Evolutionary conservation across 2,888 invertebrate species (phyloP).

Genomic region (Nomada fabriciana): DNA sequence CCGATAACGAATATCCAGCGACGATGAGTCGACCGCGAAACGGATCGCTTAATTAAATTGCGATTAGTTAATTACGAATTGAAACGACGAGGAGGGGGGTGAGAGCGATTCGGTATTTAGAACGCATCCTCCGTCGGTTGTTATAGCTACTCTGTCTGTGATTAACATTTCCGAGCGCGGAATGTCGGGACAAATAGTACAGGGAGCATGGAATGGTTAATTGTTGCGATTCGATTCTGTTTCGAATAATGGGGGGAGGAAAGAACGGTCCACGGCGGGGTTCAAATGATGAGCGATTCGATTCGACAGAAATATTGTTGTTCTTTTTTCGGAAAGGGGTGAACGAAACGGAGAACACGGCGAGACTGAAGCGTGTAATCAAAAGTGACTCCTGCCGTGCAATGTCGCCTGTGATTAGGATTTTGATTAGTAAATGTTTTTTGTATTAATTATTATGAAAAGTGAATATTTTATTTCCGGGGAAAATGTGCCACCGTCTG

Average conservation of each 20-base stretch:
- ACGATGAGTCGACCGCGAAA: slow-evolving; percentile 16
- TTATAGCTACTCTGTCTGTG: slow-evolving; percentile 30
- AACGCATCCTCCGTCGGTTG: slow-evolving; percentile 2
- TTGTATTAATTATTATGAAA: neutral
- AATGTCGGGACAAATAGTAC: slow-evolving; percentile 2
- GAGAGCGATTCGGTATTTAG: neutral
- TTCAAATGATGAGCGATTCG: no score
- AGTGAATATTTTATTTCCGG: slow-evolving; percentile 8
- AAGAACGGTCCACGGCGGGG: no score
- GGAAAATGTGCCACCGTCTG: neutral
- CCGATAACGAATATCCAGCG: slow-evolving; percentile 38
- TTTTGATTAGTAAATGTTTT: neutral
- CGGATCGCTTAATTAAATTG: slow-evolving; percentile 47
- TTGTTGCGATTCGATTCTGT: slow-evolving; percentile 1
- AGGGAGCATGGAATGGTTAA: neutral
- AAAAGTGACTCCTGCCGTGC: neutral
- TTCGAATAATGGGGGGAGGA: no score
- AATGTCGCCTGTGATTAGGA: neutral
- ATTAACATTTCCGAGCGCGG: slow-evolving; percentile 34
- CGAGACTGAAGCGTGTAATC: neutral
- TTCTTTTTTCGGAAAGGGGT: no score
- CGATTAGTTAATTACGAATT: slow-evolving; percentile 40
- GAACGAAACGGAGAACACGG: neutral
- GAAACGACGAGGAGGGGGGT: neutral
- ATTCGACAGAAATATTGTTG: no score